phyloP scores from a whole-genome alignment of 2,113 vertebrate genomes.

The Nansenia antarctica region DNA sequence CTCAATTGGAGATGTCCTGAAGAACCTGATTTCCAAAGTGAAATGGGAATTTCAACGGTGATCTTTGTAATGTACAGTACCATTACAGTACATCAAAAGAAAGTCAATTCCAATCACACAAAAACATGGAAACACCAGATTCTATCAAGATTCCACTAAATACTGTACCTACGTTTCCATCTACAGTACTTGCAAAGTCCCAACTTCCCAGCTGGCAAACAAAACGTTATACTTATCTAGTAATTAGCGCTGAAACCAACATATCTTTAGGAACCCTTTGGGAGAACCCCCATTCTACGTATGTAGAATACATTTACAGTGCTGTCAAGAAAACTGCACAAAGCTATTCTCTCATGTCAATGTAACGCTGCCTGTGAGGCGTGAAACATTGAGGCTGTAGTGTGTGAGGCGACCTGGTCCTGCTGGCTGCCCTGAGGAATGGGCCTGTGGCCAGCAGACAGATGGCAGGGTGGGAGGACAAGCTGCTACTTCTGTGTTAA shows the following conservation, averaged over 20 bases:
- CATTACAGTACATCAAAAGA: too few relatives aligned
- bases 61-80: too few relatives aligned
- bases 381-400: not conserved
- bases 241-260: not conserved
- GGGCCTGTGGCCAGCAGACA: constrained; percentile 10
- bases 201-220: too few relatives aligned
- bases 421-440: not conserved
- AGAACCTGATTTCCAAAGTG: too few relatives aligned
- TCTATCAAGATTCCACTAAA: too few relatives aligned
- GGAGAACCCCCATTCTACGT: not conserved
- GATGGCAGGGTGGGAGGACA: constrained; percentile 22
- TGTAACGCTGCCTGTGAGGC: not conserved
- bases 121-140: too few relatives aligned
- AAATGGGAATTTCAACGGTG: too few relatives aligned
- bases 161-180: too few relatives aligned
- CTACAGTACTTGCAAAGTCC: too few relatives aligned
- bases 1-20: not conserved
- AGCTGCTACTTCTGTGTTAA: constrained; percentile 26
- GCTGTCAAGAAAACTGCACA: too few relatives aligned
- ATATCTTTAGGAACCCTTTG: not conserved
- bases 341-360: not conserved
- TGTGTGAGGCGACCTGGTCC: constrained; percentile 1
- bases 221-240: not conserved
- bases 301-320: not conserved
- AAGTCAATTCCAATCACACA: too few relatives aligned